phyloP scores from a whole-genome alignment of 1,140 invertebrate species.

The Temnothorax curvispinosus region DNA sequence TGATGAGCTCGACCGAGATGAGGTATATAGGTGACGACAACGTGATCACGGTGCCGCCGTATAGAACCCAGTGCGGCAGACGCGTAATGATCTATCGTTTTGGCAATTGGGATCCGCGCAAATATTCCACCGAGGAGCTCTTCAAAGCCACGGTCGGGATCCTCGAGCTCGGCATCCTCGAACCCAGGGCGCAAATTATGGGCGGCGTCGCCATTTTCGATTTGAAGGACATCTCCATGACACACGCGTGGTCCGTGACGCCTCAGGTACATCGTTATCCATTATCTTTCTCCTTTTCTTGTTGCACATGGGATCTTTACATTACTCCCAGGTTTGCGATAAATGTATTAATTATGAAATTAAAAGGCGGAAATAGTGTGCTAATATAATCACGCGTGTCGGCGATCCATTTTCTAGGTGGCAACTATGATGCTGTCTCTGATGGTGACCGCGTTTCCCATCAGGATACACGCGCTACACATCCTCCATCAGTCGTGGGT shows the following conservation, averaged over 20 bases:
- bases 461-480: slow-evolving; percentile 91
- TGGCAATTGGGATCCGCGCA: slow-evolving; percentile 91
- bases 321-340: neutral
- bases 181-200: slow-evolving; percentile 91
- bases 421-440: slow-evolving; percentile 82
- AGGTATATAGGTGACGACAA: slow-evolving; percentile 89
- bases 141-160: slow-evolving; percentile 91
- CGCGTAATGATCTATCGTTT: slow-evolving; percentile 89
- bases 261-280: slow-evolving; percentile 84
- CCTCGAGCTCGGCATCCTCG: slow-evolving; percentile 90
- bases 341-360: neutral
- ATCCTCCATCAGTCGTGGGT: slow-evolving; percentile 93
- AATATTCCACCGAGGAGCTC: slow-evolving; percentile 89
- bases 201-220: slow-evolving; percentile 92
- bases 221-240: slow-evolving; percentile 89
- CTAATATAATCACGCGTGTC: neutral
- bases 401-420: slow-evolving; percentile 70
- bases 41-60: slow-evolving; percentile 90
- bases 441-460: slow-evolving; percentile 89
- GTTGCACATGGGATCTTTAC: neutral
- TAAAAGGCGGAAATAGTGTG: neutral
- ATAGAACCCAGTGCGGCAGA: slow-evolving; percentile 90
- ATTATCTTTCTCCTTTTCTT: neutral
- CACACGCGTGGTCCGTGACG: slow-evolving; percentile 91
- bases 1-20: slow-evolving; percentile 88